Evolutionary conservation across 2,888 invertebrate species (phyloP).

Genomic region (Meteorus colon): DNA sequence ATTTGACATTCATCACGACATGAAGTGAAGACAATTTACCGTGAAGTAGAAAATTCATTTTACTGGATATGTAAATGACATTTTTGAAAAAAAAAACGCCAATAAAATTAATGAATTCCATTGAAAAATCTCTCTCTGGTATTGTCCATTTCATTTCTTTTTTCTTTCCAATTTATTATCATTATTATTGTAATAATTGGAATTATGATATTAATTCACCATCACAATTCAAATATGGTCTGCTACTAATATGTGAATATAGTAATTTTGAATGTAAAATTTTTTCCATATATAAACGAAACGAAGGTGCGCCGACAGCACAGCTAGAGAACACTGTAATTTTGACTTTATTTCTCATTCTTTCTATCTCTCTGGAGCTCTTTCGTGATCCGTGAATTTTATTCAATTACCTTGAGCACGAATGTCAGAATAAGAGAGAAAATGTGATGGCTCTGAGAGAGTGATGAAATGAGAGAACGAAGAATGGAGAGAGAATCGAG

Average conservation of each 20-base stretch:
- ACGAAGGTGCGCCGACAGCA: not conserved
- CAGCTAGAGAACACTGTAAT: not conserved
- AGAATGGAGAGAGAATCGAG: slow-evolving; percentile 20
- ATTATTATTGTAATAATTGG: too few species aligned
- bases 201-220: too few species aligned
- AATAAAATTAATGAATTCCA: too few species aligned
- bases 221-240: not conserved
- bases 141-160: too few species aligned
- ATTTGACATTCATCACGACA: too few species aligned
- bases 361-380: slow-evolving; percentile 6
- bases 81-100: too few species aligned
- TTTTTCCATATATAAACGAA: not conserved
- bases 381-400: slow-evolving; percentile 29
- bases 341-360: slow-evolving; percentile 10
- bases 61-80: too few species aligned
- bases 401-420: slow-evolving; percentile 29
- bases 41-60: too few species aligned
- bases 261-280: not conserved
- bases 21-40: too few species aligned
- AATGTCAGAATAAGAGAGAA: slow-evolving; percentile 6
- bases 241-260: not conserved
- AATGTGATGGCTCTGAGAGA: not conserved
- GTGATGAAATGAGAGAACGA: slow-evolving; percentile 24
- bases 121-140: too few species aligned
- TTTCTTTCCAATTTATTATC: too few species aligned